These are phyloP conservation scores for Andricus curvator DNA, from an alignment of 2,888 invertebrate genomes.

Conservation along the genomic window DNA sequence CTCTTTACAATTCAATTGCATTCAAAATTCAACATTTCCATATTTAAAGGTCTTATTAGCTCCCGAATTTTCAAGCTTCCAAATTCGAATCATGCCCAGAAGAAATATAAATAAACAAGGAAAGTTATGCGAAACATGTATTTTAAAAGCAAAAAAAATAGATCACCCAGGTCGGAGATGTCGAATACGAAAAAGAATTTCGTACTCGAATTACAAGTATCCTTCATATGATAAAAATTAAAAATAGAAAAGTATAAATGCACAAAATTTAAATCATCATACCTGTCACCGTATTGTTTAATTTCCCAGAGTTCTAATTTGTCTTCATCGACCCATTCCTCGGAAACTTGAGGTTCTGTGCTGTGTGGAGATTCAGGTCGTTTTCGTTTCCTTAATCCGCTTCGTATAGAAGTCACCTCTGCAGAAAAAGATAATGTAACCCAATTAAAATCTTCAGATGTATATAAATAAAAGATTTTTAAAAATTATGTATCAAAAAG, in stretches of 20 bases:
- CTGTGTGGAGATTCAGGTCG: conserved; percentile 96
- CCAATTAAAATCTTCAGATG: not conserved
- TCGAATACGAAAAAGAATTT: not conserved
- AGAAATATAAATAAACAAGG: no score
- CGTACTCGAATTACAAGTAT: not conserved
- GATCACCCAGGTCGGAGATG: not conserved
- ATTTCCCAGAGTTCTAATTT: conserved; percentile 98
- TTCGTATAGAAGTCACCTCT: conserved; percentile 97
- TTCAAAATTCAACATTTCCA: not conserved
- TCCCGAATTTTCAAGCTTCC: no score
- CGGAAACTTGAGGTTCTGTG: conserved; percentile 95
- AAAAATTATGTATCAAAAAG: no score
- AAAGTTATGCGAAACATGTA: not conserved
- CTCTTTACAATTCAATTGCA: no score
- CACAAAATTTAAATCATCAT: conserved; percentile 66
- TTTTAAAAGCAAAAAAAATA: not conserved
- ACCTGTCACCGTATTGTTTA: conserved; percentile 93
- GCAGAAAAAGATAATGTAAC: conserved; percentile 46
- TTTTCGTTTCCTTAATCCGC: conserved; percentile 94
- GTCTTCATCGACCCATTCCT: conserved; percentile 98
- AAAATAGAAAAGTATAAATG: not conserved
- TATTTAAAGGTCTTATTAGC: not conserved
- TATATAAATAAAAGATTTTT: not conserved
- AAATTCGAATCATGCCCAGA: no score
- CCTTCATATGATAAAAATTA: no score